phyloP scores from a whole-genome alignment of 1,140 invertebrate genomes.

The Ruditapes philippinarum region DNA sequence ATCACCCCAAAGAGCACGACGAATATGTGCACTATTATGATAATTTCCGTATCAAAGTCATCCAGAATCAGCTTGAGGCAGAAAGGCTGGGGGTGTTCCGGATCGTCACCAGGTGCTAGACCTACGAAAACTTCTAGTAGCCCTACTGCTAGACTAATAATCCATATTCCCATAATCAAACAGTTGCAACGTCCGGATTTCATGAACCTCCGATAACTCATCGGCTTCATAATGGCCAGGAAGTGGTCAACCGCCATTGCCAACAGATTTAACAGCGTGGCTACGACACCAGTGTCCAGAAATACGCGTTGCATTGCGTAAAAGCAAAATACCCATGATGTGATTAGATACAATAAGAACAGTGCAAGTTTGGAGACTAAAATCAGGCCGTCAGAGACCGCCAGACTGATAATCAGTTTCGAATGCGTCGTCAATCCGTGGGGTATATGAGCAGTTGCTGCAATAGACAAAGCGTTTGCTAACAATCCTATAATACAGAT shows the following conservation, averaged over 20 bases:
- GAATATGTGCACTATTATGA: conserved; percentile 84
- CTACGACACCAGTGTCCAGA: conserved; percentile 73
- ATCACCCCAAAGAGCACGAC: conserved; percentile 83
- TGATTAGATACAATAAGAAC: background rate
- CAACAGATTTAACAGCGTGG: conserved; percentile 90
- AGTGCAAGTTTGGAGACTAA: conserved; percentile 63
- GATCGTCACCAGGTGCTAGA: background rate
- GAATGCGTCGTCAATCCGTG: conserved; percentile 68
- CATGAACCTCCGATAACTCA: conserved; percentile 92
- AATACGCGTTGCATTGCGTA: background rate
- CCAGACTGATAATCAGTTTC: conserved; percentile 78
- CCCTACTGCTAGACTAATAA: conserved; percentile 87
- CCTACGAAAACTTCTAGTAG: conserved; percentile 84
- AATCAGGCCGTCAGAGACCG: conserved; percentile 75
- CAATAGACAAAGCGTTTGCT: conserved; percentile 72
- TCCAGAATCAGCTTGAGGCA: conserved; percentile 85
- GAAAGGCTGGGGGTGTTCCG: conserved; percentile 35
- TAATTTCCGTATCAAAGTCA: conserved; percentile 74
- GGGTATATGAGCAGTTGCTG: conserved; percentile 69
- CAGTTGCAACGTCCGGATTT: conserved; percentile 89
- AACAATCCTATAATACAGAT: conserved; percentile 68
- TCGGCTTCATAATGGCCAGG: conserved; percentile 94
- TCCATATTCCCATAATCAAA: conserved; percentile 90
- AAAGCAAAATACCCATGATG: background rate
- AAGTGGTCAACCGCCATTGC: conserved; percentile 92